These are phyloP conservation scores for Montipora capitata DNA, from an alignment of 92 coral and sea anemone genomes.

Conservation along the genomic window DNA sequence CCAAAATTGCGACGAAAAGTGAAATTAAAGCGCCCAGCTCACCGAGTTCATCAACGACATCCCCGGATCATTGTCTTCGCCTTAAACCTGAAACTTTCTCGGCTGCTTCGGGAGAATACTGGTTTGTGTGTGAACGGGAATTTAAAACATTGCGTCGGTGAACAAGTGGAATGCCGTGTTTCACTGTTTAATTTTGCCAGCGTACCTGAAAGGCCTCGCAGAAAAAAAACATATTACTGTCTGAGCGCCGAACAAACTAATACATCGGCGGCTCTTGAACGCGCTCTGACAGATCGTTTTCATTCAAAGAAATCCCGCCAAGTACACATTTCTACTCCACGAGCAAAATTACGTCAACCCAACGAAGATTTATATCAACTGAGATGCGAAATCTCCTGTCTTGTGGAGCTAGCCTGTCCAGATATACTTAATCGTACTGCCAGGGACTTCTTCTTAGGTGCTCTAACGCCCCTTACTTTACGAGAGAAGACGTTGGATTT, in stretches of 20 bases:
- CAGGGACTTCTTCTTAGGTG: constrained; percentile 33
- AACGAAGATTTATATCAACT: constrained; percentile 17
- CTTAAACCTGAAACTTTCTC: constrained; percentile 40
- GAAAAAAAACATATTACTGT: constrained; percentile 31
- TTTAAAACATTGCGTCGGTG: constrained; percentile 29
- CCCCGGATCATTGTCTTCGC: neutral
- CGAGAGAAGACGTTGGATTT: constrained; percentile 35
- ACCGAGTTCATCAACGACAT: neutral
- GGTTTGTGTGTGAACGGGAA: constrained; percentile 33
- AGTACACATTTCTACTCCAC: constrained; percentile 21
- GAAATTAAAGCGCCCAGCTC: neutral
- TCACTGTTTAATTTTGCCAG: constrained; percentile 9
- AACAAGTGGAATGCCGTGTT: constrained; percentile 26
- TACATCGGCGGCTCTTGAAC: constrained; percentile 16
- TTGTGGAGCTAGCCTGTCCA: constrained; percentile 47
- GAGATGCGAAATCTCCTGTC: constrained; percentile 29
- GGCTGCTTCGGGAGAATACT: constrained; percentile 26
- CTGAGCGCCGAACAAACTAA: constrained; percentile 12
- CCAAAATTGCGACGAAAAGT: constrained; percentile 18
- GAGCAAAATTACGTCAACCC: constrained; percentile 1
- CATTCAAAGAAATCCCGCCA: constrained; percentile 28
- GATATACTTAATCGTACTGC: constrained; percentile 42
- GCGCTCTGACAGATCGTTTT: constrained; percentile 30
- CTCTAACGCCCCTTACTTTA: constrained; percentile 23
- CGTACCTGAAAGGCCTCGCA: constrained; percentile 41